Evolutionary conservation across 2,113 vertebrate genomes (phyloP).

Genomic region (Tyrannus savana): DNA sequence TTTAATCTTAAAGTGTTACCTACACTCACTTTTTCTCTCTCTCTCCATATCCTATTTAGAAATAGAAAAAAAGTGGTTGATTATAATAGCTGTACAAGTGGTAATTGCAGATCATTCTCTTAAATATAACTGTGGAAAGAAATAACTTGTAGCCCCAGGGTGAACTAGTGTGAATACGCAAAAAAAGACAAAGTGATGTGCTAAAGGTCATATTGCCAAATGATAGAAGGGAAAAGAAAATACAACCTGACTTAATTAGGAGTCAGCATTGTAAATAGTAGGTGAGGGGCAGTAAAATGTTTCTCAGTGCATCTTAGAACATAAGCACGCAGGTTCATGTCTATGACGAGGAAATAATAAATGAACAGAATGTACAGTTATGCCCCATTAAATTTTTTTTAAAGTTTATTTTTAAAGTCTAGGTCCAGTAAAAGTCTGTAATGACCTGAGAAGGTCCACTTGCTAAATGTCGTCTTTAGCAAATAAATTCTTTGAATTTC

Average conservation of each 20-base stretch:
- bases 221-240: not conserved
- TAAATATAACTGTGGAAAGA: not conserved
- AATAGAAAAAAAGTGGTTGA: not conserved
- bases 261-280: not conserved
- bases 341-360: not conserved
- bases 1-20: slow-evolving; percentile 25
- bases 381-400: not conserved
- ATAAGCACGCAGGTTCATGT: not conserved
- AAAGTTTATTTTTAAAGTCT: not conserved
- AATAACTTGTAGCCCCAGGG: not conserved
- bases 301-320: not conserved
- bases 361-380: not conserved
- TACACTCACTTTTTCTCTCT: not conserved
- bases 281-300: not conserved
- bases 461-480: not conserved
- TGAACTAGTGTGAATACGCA: not conserved
- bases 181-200: not conserved
- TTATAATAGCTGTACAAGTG: not conserved
- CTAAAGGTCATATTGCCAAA: not conserved
- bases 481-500: not conserved
- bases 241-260: not conserved
- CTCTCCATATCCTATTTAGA: not conserved
- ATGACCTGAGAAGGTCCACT: not conserved
- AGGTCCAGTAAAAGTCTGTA: not conserved
- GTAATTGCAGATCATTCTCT: not conserved